phyloP scores from a whole-genome alignment of 1,140 invertebrate species.

The Tenebrio molitor region DNA sequence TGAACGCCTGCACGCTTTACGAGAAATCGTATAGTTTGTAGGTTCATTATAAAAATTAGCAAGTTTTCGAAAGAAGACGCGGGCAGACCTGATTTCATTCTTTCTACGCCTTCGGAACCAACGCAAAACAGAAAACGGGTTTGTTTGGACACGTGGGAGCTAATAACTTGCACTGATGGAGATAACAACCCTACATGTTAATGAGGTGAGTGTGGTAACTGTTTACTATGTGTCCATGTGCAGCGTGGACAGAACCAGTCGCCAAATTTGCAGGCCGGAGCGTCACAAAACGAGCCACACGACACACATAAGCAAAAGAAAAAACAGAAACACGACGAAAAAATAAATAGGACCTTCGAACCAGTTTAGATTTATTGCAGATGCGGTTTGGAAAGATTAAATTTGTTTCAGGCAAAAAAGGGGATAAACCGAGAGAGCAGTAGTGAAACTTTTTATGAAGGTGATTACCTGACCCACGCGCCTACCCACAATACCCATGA shows the following conservation, averaged over 20 bases:
- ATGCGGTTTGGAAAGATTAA: constrained; percentile 4
- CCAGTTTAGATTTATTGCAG: constrained; percentile 16
- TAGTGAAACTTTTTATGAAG: constrained; percentile 38
- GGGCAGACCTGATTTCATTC: constrained; percentile 45
- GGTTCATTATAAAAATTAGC: constrained; percentile 46
- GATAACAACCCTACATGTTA: constrained; percentile 29
- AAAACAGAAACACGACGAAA: background rate
- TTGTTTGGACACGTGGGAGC: constrained; percentile 37
- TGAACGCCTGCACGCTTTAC: constrained; percentile 44
- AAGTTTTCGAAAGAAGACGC: constrained; percentile 46
- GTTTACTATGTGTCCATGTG: constrained; percentile 30
- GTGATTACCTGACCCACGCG: constrained; percentile 29
- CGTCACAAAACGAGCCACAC: background rate
- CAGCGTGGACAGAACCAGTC: constrained; percentile 13
- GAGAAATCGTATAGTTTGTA: constrained; percentile 44
- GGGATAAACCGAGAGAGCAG: background rate
- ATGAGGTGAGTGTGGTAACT: constrained; percentile 31
- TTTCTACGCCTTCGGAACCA: constrained; percentile 42
- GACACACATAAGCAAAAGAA: background rate
- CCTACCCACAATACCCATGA: constrained; percentile 31
- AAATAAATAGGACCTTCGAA: constrained; percentile 21
- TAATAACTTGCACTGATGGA: constrained; percentile 32
- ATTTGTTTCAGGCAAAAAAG: constrained; percentile 3
- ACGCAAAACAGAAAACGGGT: constrained; percentile 37
- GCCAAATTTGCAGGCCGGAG: background rate